Conservation (phyloP, 2,113 vertebrate genomes). For the Pardalotus punctatus region DNA sequence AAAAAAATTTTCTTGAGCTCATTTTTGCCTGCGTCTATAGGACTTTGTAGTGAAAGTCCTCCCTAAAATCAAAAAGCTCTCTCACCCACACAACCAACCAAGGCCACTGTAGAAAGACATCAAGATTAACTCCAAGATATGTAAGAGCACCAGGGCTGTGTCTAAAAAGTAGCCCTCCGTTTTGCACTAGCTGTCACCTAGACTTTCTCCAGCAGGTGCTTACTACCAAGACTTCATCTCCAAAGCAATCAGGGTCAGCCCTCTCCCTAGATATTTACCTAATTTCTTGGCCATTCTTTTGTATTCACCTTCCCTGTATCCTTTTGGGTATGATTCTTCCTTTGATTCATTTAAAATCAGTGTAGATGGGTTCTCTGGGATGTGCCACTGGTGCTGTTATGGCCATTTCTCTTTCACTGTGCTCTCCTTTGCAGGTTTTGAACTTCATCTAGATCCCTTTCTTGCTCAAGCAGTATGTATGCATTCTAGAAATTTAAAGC, state of each 20-base stretch:
- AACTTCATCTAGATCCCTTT: not conserved
- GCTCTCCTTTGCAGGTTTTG: not conserved
- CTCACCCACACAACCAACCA: rapidly evolving
- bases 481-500: not conserved
- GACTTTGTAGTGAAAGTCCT: not conserved
- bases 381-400: not conserved
- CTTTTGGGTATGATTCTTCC: not conserved
- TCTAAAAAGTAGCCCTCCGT: not conserved
- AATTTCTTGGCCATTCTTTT: not conserved
- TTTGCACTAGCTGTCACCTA: not conserved
- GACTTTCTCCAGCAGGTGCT: not conserved
- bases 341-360: not conserved
- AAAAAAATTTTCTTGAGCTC: not conserved
- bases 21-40: not conserved
- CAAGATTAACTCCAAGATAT: not conserved
- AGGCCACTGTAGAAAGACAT: not conserved
- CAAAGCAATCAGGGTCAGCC: not conserved
- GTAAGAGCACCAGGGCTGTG: not conserved
- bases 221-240: not conserved
- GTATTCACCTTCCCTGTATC: not conserved
- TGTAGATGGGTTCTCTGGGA: not conserved
- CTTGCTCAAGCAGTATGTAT: not conserved
- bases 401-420: not conserved
- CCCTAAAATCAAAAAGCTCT: not conserved
- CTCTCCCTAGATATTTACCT: not conserved